Base-by-base conservation (phyloP, 2,113 vertebrate species). In the Salvelinus fontinalis region DNA sequence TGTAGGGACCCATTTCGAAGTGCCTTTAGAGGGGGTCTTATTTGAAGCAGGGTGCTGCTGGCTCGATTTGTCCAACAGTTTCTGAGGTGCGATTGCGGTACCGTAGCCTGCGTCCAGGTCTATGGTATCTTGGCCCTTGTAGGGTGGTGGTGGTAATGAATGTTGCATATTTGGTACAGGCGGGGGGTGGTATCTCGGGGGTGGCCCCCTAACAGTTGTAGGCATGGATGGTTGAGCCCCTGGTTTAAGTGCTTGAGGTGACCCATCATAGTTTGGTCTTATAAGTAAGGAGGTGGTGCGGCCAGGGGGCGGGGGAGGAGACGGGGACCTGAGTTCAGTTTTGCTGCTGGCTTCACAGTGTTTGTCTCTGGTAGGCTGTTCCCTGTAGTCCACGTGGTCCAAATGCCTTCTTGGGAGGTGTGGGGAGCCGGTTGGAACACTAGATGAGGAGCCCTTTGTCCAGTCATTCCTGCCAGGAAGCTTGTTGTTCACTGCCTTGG, bases 241-340 rank as follows among this genome's bases (percentile, higher is more conserved):
- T 0, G 89, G 73, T 84, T 93, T 95, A 82, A 86, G 80, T 1
- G 87, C 82, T 75, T 90, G 81, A 86, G 92, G 87, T 11, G 91
- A 86, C 85, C 81, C 88, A 72, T 94, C 87, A 18, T 92, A 94
- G 89, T 91, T 93, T 89, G 95, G 93, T 86, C 91, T 92, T 76
- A 95, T 84, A 72, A 97, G 93, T 4, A 97, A 86, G 27, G 96
- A 97, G 60, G 94, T 90, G 77, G 95, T 95, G 70, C 96, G 94
- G 73, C 94, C 95, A 0, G 97, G 96, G 85, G 95, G 93, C 62
- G 90, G 79, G 1, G 95, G 96, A 20, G 90, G 76, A 90, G 94
- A 93, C 0, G 94, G 93, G 14, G 95, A 93, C 79, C 76, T 93
- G 77, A 90, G 73, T 81, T 93, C 85, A 27, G 83, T 90, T 83